Base-by-base conservation (phyloP, 2,113 vertebrate genomes). In the Smithornis capensis region DNA sequence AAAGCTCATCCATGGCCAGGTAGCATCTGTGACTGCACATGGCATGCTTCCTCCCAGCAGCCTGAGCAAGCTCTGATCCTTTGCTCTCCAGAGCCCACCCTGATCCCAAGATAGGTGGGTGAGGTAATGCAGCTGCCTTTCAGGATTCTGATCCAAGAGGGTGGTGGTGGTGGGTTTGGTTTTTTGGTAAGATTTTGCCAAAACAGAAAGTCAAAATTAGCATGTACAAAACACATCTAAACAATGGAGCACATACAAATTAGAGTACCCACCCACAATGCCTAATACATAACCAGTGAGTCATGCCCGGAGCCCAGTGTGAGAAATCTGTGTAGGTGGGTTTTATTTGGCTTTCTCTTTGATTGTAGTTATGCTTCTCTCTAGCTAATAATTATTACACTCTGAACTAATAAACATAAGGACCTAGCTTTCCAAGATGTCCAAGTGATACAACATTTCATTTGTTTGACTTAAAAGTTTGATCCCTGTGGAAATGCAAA, bases 321-420 rank as follows among this genome's bases (percentile, higher is more conserved):
- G 95, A 95, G 95, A 94, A 97, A 90, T 84, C 52, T 91, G 88
- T 92, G 96, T 86, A 68, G 89, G 94, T 94, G 94, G 93, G 70
- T 91, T 84, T 91, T 84, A 82, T 67, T 96, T 78, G 87, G 65
- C 84, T 96, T 89, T 87, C 89, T 50, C 80, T 90, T 90, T 94
- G 80, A 90, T 78, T 95, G 79, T 81, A 68, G 33, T 82, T 83
- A 27, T 90, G 71, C 42, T 93, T 93, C 74, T 94, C 94, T 96
- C 84, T 68, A 60, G 91, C 84, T 92, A 83, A 79, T 80, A 80
- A 93, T 86, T 90, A 73, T 53, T 95, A 64, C 77, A 42, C 73
- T 92, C 45, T 85, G 68, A 93, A 89, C 81, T 89, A 75, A 95
- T 83, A 88, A 95, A 83, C 63, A 71, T 33, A 90, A 74, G 27